Evolutionary conservation across 2,888 invertebrate genomes (phyloP).

Genomic region (Lottia scabra): DNA sequence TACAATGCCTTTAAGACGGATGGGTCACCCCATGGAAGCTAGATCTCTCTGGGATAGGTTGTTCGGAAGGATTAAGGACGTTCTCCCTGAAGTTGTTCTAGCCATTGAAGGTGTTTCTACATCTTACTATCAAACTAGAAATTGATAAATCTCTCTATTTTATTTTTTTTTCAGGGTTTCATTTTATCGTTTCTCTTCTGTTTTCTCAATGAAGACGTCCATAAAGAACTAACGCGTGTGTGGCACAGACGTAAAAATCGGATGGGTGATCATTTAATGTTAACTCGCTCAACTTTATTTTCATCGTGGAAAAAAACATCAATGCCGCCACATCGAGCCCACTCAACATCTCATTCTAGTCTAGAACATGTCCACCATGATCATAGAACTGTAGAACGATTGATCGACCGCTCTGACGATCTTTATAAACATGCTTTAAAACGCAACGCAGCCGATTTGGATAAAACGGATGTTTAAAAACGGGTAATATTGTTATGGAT

Average conservation of each 20-base stretch:
- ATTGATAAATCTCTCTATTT: neutral
- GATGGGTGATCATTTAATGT: conserved; percentile 14
- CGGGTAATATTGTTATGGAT: too few relatives aligned
- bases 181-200: conserved; percentile 79
- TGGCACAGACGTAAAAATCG: conserved; percentile 27
- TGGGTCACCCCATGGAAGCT: too few relatives aligned
- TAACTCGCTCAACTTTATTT: conserved; percentile 1
- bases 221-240: conserved; percentile 26
- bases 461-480: too few relatives aligned
- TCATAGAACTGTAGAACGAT: neutral
- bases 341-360: neutral
- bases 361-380: neutral
- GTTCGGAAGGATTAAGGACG: too few relatives aligned
- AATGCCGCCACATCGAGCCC: neutral
- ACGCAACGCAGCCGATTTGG: neutral
- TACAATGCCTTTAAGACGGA: too few relatives aligned
- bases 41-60: too few relatives aligned
- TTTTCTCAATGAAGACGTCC: conserved; percentile 77
- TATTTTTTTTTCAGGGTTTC: conserved; percentile 74
- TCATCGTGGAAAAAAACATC: conserved; percentile 9
- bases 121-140: too few relatives aligned
- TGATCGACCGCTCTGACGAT: neutral
- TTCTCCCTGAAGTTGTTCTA: too few relatives aligned
- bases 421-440: neutral
- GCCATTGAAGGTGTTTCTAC: too few relatives aligned